phyloP scores from a whole-genome alignment of 2,113 vertebrate species.

The Apeltes quadracus region DNA sequence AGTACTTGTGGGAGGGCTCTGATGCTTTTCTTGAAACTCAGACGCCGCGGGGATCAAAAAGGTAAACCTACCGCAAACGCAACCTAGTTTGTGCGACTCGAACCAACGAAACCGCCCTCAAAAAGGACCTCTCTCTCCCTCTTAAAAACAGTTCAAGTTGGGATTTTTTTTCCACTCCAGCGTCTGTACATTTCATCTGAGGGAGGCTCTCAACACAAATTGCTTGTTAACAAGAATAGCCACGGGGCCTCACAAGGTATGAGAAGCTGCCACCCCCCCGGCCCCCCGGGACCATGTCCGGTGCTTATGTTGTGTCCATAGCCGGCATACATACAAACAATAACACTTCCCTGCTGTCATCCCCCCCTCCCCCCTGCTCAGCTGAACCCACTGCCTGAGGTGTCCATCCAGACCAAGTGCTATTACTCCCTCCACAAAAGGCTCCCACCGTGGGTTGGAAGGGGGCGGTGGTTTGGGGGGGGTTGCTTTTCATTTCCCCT shows the following conservation, averaged over 20 bases:
- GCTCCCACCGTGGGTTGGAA: slow-evolving; percentile 30
- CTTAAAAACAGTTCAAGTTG: slow-evolving; percentile 4
- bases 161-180: slow-evolving; percentile 28
- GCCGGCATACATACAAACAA: slow-evolving; percentile 36
- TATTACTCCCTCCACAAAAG: slow-evolving; percentile 46
- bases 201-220: slow-evolving; percentile 39
- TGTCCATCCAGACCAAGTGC: slow-evolving; percentile 42
- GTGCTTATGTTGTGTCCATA: slow-evolving; percentile 30
- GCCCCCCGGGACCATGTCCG: slow-evolving; percentile 18
- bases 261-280: not conserved
- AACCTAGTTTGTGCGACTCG: slow-evolving; percentile 6
- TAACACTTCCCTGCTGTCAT: slow-evolving; percentile 27
- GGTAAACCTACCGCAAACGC: slow-evolving; percentile 14
- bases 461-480: slow-evolving; percentile 16
- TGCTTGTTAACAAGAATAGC: slow-evolving; percentile 59
- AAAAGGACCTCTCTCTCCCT: slow-evolving; percentile 1
- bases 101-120: slow-evolving; percentile 17
- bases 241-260: slow-evolving; percentile 44
- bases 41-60: slow-evolving; percentile 36
- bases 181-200: slow-evolving; percentile 34
- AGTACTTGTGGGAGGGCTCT: slow-evolving; percentile 10
- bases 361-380: slow-evolving; percentile 24
- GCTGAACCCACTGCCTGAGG: slow-evolving; percentile 39
- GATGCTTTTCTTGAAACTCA: slow-evolving; percentile 44
- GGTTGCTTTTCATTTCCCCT: slow-evolving; percentile 46